Evolutionary conservation across 2,113 vertebrate species (phyloP).

Genomic region (Aptenodytes forsteri): DNA sequence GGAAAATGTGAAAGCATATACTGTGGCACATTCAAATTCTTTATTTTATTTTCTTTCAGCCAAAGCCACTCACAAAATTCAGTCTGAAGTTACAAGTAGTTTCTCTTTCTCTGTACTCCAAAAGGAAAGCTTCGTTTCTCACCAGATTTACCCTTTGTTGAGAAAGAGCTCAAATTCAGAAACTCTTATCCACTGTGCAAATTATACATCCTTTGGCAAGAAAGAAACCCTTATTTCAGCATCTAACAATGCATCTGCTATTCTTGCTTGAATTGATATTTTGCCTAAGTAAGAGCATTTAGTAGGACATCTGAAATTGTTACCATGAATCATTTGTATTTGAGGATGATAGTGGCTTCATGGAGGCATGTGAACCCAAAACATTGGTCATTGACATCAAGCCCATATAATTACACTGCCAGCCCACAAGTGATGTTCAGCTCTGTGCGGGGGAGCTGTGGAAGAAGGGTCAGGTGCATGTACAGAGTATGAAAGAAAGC

Average conservation of each 20-base stretch:
- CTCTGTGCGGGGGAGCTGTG: accelerated
- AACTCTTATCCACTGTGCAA: background rate
- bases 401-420: background rate
- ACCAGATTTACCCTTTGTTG: background rate
- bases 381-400: background rate
- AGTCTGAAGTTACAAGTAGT: background rate
- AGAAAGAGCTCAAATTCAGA: background rate
- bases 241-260: background rate
- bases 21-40: background rate
- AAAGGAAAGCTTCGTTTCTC: background rate
- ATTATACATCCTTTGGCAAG: background rate
- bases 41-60: background rate
- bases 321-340: background rate
- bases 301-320: background rate
- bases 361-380: background rate
- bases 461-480: background rate
- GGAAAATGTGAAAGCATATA: background rate
- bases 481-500: background rate
- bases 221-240: background rate
- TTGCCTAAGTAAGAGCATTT: background rate
- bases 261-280: background rate
- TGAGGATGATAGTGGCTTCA: background rate
- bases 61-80: background rate
- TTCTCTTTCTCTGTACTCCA: background rate
- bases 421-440: background rate